A percentile compares a stretch with the other conserved stretches of the same genome.
Evolutionary conservation across 1,140 invertebrate species (phyloP).

Genomic region (Drosophila littoralis): DNA sequence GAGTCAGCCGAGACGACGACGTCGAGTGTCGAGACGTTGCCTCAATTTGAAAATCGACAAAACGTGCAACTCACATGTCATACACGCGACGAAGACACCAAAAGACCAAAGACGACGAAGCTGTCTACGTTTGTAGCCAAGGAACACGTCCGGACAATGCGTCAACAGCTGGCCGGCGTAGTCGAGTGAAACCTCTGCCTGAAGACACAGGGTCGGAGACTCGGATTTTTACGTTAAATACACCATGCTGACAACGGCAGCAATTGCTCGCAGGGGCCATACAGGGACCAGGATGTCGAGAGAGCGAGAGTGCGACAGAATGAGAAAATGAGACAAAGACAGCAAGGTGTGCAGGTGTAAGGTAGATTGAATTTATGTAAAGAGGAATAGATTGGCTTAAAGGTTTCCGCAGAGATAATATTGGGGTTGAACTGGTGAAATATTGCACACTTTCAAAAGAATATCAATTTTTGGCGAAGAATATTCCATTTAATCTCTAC

Average conservation of each 20-base stretch:
- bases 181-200: conserved; percentile 4
- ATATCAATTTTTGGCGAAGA: too few species aligned
- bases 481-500: too few species aligned
- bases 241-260: background rate
- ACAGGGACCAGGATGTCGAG: background rate
- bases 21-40: conserved; percentile 68
- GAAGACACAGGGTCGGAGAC: background rate
- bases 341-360: conserved; percentile 17
- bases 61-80: conserved; percentile 82
- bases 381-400: background rate
- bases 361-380: background rate
- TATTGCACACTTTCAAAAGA: background rate
- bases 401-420: background rate
- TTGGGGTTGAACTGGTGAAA: conserved; percentile 8
- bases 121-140: conserved; percentile 6
- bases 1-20: conserved; percentile 50
- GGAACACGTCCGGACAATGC: conserved; percentile 13
- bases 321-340: background rate
- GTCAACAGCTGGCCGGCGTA: conserved; percentile 25
- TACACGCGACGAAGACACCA: conserved; percentile 65
- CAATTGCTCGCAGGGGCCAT: conserved; percentile 1
- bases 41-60: conserved; percentile 82
- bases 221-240: background rate
- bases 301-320: background rate
- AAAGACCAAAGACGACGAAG: conserved; percentile 10